These are phyloP conservation scores for Leucosticte australis DNA, from an alignment of 2,113 vertebrate species.

Conservation along the genomic window DNA sequence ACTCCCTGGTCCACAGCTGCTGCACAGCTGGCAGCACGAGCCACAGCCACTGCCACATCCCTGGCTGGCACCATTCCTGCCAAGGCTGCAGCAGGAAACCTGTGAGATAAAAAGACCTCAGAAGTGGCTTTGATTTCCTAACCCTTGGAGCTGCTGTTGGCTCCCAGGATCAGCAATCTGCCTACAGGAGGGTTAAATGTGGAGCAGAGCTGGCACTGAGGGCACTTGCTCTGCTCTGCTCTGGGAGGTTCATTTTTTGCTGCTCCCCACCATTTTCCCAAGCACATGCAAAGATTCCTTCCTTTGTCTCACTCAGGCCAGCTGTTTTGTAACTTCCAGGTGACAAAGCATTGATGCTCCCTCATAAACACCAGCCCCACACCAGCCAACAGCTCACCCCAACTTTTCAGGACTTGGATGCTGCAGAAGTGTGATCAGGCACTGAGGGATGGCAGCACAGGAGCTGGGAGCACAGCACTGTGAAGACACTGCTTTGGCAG, in stretches of 20 bases:
- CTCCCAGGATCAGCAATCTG: not conserved
- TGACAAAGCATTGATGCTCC: not conserved
- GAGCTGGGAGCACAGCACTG: not conserved
- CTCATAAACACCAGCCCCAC: not conserved
- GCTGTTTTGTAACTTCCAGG: not conserved
- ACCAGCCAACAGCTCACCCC: no score
- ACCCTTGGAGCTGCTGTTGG: not conserved
- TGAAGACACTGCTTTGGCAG: not conserved
- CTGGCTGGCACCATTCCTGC: not conserved
- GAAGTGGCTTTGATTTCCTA: not conserved
- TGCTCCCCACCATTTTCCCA: not conserved
- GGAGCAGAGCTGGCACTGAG: not conserved
- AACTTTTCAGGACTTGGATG: not conserved
- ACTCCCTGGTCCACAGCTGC: not conserved
- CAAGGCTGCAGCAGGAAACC: not conserved
- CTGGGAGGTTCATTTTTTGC: not conserved
- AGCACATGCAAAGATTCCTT: not conserved
- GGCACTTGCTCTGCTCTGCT: not conserved
- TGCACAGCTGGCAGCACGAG: not conserved
- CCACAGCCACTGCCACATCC: not conserved
- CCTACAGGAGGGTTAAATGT: not conserved
- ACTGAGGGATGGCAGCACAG: not conserved
- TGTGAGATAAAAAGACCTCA: not conserved
- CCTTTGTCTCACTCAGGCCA: not conserved
- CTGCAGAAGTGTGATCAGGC: not conserved